Conservation (phyloP, 2,797 vertebrate species). For the Dipus sagitta region DNA sequence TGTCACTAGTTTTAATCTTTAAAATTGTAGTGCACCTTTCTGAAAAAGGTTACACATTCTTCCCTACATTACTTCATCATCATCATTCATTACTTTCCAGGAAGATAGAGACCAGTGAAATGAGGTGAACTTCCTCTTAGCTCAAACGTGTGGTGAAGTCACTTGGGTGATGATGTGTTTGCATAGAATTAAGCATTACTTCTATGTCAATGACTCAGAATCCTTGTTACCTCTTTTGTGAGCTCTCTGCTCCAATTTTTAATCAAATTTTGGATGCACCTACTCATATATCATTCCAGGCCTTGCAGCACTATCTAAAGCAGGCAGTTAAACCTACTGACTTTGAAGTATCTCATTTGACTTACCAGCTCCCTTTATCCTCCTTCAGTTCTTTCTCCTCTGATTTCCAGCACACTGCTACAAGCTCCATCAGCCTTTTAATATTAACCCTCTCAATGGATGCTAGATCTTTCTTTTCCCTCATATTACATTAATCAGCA, state of each 20-base stretch:
- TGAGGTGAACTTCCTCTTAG: neutral
- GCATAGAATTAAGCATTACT: slow-evolving; percentile 7
- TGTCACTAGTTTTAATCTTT: slow-evolving; percentile 6
- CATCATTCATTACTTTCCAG: neutral
- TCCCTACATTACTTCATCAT: neutral
- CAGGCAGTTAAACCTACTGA: neutral
- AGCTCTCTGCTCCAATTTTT: slow-evolving; percentile 15
- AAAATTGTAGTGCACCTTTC: neutral
- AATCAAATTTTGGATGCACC: neutral
- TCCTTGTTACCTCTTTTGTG: neutral
- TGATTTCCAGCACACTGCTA: neutral
- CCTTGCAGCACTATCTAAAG: neutral
- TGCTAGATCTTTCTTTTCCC: neutral
- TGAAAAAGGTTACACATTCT: neutral
- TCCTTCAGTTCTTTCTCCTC: neutral
- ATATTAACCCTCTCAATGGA: neutral
- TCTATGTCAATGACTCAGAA: neutral
- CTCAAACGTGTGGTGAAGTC: neutral
- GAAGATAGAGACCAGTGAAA: neutral
- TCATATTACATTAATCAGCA: neutral
- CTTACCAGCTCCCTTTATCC: neutral
- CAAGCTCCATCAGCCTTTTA: neutral
- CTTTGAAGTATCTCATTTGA: neutral
- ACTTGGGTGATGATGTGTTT: neutral
- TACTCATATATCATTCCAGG: neutral